Base-by-base conservation (phyloP, 1,140 invertebrate species). In the Sitodiplosis mosellana region DNA sequence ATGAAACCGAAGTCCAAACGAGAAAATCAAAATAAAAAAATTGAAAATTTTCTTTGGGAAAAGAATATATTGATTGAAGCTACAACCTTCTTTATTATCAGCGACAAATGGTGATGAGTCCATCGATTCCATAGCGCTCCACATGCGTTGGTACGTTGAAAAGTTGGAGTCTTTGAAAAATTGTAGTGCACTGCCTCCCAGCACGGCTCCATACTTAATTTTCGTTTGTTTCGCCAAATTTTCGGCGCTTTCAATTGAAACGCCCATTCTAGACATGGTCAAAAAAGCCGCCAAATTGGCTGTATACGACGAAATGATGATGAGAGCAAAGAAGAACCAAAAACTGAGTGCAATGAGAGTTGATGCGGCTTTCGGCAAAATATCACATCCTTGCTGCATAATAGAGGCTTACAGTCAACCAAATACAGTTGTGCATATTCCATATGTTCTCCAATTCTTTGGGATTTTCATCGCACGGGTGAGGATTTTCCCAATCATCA, bases 281-380 rank as follows among this genome's bases (percentile, higher is more conserved):
- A 96, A 65, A 61, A 94, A 96, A 11, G 92, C 91, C 17, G 92
- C 90, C 46, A 95, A 68, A 63, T 95, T 95, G 6, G 91, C 91
- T 0, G 91, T 96, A 56, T 96, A 96, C 0, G 87, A 92, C 0
- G 88, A 87, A 20, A 88, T 87, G 72, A 96, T 89, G 51, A 95
- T 94, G 1, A 95, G 70, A 0, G 84, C 85, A 56, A 93, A 95
- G 55, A 94, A 90, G 87, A 87, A 94, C 89, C 91, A 95, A 62
- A 87, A 87, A 0, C 80, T 82, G 8, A 81, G 78, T 0, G 85
- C 75, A 65, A 86, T 78, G 12, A 87, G 68, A 4, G 85, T 86
- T 2, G 84, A 85, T 21, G 83, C 76, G 33, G 84, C 83, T 55
- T 79, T 80, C n/a, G 83, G 83, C 51, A 83, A 69, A 38, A 85